Percentiles rank a stretch among this genome's conserved stretches.
These are phyloP conservation scores for Seira sanloemensis DNA, from an alignment of 2,888 invertebrate species.

Conservation along the genomic window DNA sequence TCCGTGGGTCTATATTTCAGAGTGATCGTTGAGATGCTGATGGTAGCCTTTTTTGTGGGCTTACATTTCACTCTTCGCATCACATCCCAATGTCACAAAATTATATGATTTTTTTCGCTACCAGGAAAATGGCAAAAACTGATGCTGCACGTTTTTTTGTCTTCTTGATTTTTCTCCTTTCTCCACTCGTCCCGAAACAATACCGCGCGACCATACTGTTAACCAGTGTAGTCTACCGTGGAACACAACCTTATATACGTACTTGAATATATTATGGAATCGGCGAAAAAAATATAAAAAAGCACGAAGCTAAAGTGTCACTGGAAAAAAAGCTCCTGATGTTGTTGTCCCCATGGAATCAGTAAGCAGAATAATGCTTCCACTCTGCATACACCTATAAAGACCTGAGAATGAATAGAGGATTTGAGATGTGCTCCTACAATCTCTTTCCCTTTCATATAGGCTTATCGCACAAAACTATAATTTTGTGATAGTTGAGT, in stretches of 20 bases:
- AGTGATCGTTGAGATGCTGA: slow-evolving; percentile 6
- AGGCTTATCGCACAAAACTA: background rate
- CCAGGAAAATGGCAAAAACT: slow-evolving; percentile 45
- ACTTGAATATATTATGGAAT: slow-evolving; percentile 34
- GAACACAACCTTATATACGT: background rate
- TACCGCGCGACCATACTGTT: slow-evolving; percentile 5
- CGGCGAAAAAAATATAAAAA: slow-evolving; percentile 26
- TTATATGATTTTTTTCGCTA: slow-evolving; percentile 37
- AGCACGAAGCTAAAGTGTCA: background rate
- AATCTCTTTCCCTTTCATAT: background rate
- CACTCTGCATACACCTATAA: background rate
- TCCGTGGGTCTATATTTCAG: slow-evolving; percentile 7
- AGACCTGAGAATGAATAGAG: background rate
- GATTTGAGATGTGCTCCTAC: background rate
- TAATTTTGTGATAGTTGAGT: slow-evolving; percentile 4
- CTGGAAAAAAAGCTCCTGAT: slow-evolving; percentile 2
- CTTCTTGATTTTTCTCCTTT: slow-evolving; percentile 22
- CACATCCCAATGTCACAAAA: slow-evolving; percentile 38
- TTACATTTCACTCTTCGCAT: slow-evolving; percentile 10
- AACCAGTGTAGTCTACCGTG: slow-evolving; percentile 12
- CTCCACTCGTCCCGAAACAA: slow-evolving; percentile 30
- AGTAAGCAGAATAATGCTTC: slow-evolving; percentile 4
- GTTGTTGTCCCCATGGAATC: slow-evolving; percentile 5
- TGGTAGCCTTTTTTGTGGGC: slow-evolving; percentile 13
- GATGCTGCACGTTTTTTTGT: slow-evolving; percentile 48